Evolutionary conservation across 2,888 invertebrate species (phyloP).

Genomic region (Drosophila anomelani): DNA sequence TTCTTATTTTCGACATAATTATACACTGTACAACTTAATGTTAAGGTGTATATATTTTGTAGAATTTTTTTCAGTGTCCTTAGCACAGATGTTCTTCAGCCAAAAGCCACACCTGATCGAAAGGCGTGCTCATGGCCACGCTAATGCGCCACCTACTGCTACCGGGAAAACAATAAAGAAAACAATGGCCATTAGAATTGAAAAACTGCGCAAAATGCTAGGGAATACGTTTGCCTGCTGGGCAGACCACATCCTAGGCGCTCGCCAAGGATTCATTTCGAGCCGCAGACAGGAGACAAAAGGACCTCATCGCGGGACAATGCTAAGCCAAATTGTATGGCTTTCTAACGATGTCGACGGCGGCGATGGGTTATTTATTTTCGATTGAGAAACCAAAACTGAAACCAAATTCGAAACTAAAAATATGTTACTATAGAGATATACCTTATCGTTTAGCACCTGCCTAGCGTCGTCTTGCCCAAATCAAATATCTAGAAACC

Average conservation of each 20-base stretch:
- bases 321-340: conserved; percentile 68
- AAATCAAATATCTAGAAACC: conserved; percentile 25
- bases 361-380: conserved; percentile 13
- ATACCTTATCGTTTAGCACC: conserved; percentile 50
- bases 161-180: conserved; percentile 52
- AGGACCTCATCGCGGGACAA: conserved; percentile 47
- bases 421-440: conserved; percentile 10
- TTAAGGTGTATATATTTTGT: background rate
- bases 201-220: conserved; percentile 52
- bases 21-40: no score
- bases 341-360: conserved; percentile 55
- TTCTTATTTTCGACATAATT: no score
- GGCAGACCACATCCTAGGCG: conserved; percentile 25
- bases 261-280: conserved; percentile 50
- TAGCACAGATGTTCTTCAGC: conserved; percentile 14
- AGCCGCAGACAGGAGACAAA: conserved; percentile 27
- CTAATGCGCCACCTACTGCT: conserved; percentile 76
- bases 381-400: background rate
- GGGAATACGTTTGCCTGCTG: conserved; percentile 37
- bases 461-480: conserved; percentile 23
- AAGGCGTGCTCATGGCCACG: conserved; percentile 57
- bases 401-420: background rate
- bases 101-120: conserved; percentile 48
- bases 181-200: conserved; percentile 52
- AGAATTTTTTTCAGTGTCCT: conserved; percentile 1